phyloP scores from a whole-genome alignment of 2,113 vertebrate genomes.

The Zosterops borbonicus region DNA sequence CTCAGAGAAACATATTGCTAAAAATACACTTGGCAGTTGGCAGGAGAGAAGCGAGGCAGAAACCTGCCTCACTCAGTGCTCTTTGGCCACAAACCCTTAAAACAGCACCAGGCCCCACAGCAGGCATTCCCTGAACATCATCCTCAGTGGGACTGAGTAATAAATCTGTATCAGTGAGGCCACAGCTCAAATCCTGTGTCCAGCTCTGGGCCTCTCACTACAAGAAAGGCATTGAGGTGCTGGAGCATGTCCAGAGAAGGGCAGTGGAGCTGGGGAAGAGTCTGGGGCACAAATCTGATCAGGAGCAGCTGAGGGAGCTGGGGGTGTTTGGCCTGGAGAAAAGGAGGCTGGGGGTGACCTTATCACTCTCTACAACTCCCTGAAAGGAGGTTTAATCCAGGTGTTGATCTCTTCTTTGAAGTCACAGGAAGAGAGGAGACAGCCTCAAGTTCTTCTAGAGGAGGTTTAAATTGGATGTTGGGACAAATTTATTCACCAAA shows the following conservation, averaged over 20 bases:
- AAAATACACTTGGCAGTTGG: neutral
- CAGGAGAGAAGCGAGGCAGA: neutral
- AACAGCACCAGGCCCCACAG: neutral
- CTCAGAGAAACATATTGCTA: neutral
- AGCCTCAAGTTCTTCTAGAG: neutral
- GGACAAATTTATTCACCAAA: neutral
- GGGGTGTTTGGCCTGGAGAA: neutral
- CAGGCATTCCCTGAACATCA: neutral
- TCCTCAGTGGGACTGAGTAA: neutral
- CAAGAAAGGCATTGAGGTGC: neutral
- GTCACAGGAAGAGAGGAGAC: neutral
- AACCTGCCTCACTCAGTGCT: neutral
- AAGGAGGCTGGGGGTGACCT: neutral
- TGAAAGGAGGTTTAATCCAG: neutral
- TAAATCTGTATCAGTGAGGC: neutral
- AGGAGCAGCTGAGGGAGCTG: neutral
- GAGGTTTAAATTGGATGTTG: neutral
- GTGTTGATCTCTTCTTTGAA: neutral
- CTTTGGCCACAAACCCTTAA: neutral
- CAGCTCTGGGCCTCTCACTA: neutral
- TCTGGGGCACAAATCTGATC: neutral
- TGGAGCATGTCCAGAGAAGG: neutral
- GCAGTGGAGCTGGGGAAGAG: neutral
- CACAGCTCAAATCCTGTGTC: neutral
- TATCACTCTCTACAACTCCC: accelerated